Base-by-base conservation (phyloP, 2,113 vertebrate species). In the Aviceda subcristata region DNA sequence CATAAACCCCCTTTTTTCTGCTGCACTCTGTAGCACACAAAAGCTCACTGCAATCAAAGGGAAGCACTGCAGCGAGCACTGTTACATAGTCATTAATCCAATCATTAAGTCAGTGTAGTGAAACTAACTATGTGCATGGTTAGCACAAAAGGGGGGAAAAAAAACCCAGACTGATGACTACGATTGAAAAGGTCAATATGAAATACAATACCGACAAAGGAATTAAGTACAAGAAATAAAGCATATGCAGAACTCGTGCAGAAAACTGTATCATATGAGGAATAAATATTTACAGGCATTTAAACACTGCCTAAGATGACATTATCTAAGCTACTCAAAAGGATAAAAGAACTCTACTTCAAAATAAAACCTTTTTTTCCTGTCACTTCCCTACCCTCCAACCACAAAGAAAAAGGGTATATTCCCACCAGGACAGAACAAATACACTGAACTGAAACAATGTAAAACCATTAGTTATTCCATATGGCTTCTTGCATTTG, bases 61-160 rank as follows among this genome's bases (percentile, higher is more conserved):
- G 81, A 94, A 97, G 95, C 90, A 80, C 88, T 96, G 98, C 95
- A 96, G 96, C 46, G 72, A 97, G 81, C 51, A 67, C 66, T 53
- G 92, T 91, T 92, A 95, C 95, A 93, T 34, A 97, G 97, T 96
- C 98, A 96, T 98, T 96, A 98, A 95, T 95, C 93, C 98, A 98
- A 96, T 97, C 98, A 98, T 98, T 98, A 98, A 98, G 94, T 86
- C 92, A 95, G 94, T 43, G 83, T 97, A 95, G 91, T 96, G 96
- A 96, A 91, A 96, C 94, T 90, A 88, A 96, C 88, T 89, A 62
- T 53, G 94, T 75, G 95, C 96, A 79, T 46, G 94, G 86, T 87
- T 92, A 95, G 92, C 94, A 96, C 89, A 95, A 95, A 87, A 76
- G 66, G 21, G 21, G 27, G 19, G 7, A 45, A 81, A 63, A 88